Percentiles rank a stretch among this genome's conserved stretches.
Conservation (phyloP, 2,888 invertebrate genomes). For the Luperina testacea region DNA sequence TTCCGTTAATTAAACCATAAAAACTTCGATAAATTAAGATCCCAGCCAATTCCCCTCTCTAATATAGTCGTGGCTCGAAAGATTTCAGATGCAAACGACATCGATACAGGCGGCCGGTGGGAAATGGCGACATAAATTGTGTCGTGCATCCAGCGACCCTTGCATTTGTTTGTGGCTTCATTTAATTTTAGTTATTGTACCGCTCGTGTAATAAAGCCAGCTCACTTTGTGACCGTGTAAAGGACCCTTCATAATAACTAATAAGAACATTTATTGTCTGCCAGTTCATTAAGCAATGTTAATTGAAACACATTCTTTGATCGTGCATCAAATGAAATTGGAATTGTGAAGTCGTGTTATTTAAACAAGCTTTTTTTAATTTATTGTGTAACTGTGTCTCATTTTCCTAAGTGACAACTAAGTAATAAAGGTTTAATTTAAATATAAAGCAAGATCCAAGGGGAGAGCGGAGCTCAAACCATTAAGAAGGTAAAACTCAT, state of each 20-base stretch:
- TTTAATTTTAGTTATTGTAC: conserved; percentile 83
- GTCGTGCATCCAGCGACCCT: conserved; percentile 72
- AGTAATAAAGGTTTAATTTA: neutral
- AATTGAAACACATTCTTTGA: conserved; percentile 53
- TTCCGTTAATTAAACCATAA: conserved; percentile 91
- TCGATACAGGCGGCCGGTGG: conserved; percentile 82
- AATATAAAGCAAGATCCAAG: too few relatives aligned
- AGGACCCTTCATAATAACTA: conserved; percentile 71
- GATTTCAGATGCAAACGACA: conserved; percentile 90
- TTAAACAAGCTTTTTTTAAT: conserved; percentile 11
- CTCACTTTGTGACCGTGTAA: conserved; percentile 73
- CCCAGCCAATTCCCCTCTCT: conserved; percentile 89
- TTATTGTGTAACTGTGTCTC: neutral
- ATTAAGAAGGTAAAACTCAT: neutral
- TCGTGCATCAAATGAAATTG: conserved; percentile 18
- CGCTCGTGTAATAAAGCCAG: conserved; percentile 68
- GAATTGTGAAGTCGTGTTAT: conserved; percentile 2
- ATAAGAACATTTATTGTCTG: conserved; percentile 65
- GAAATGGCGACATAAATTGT: conserved; percentile 81
- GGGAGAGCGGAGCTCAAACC: too few relatives aligned
- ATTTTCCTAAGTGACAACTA: neutral
- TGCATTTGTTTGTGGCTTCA: conserved; percentile 86
- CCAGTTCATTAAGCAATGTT: conserved; percentile 50
- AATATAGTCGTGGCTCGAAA: conserved; percentile 86
- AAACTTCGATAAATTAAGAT: conserved; percentile 91